Percentiles rank a stretch among this genome's conserved stretches.
phyloP scores from a whole-genome alignment of 2,113 vertebrate genomes.

The Hippocampus mohnikei region DNA sequence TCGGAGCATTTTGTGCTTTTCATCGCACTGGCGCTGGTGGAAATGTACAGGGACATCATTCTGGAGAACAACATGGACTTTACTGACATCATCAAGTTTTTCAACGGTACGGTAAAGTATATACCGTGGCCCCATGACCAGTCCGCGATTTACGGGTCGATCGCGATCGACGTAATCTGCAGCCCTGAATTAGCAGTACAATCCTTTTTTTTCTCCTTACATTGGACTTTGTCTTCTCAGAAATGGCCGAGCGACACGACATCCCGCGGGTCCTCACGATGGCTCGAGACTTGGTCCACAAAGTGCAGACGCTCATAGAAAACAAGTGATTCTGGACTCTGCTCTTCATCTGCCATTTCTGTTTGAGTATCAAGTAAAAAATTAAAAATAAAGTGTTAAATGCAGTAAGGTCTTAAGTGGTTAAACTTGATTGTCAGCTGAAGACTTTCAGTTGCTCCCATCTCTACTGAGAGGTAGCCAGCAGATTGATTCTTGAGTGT shows the following conservation, averaged over 20 bases:
- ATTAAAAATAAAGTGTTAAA: conserved; percentile 3
- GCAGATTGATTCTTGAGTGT: conserved; percentile 49
- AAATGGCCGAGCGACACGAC: conserved; percentile 94
- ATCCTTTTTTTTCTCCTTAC: too few relatives aligned
- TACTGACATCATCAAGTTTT: conserved; percentile 99
- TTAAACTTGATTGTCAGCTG: conserved; percentile 37
- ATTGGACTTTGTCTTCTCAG: conserved; percentile 49
- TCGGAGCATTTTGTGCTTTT: conserved; percentile 95
- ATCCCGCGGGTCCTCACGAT: conserved; percentile 86
- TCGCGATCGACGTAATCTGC: too few relatives aligned
- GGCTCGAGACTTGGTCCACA: conserved; percentile 90
- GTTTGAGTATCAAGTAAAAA: not conserved
- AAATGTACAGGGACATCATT: conserved; percentile 94
- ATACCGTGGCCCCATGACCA: not conserved
- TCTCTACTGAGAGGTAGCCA: conserved; percentile 52
- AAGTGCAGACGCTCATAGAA: conserved; percentile 96
- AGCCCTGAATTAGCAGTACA: too few relatives aligned
- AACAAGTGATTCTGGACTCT: conserved; percentile 85
- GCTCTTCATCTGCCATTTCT: conserved; percentile 10
- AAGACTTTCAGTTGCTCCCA: conserved; percentile 38
- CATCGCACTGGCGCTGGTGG: conserved; percentile 90
- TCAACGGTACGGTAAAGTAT: conserved; percentile 89
- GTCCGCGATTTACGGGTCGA: too few relatives aligned
- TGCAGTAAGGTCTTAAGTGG: conserved; percentile 16
- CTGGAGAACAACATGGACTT: conserved; percentile 99